Base-by-base conservation (phyloP, 2,888 invertebrate genomes). In the Sphaerophoria rueppellii region DNA sequence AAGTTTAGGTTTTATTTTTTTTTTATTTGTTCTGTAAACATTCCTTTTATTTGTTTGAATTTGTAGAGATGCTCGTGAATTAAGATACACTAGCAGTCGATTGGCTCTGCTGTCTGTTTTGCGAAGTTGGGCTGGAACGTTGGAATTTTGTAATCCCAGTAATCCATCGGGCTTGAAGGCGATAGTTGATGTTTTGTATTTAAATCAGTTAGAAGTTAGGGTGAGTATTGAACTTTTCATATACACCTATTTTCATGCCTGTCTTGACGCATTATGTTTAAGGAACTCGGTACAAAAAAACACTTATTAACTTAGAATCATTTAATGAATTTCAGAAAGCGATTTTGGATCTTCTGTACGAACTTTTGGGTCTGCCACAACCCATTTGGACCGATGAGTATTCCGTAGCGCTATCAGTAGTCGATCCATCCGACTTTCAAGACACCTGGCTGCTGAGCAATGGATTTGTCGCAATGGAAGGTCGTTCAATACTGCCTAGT, bases 381-480 rank as follows among this genome's bases (percentile, higher is more conserved):
- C 98, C 98, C 0, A 95, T 95, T 89, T 98, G 98, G 98, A 97
- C 98, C 1, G 97, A 97, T 89, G 98, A 98, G 91, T 96, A 98
- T 88, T 95, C 95, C 57, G 95, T 96, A 50, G 98, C 98, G 1
- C 92, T 98, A 86, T 95, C 96, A 87, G 97, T 97, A 52, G 95
- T 98, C 82, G 97, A 98, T 94, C 97, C 97, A 4, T 95, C 96
- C 34, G 95, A 95, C 90, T 95, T 95, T 88, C 95, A 95, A 91
- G 96, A 98, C 87, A 94, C 95, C 0, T 99, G 98, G 98, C 94
- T 96, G 88, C 92, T 99, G 35, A 95, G 95, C 88, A 98, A 98
- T 91, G 98, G 98, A 46, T 99, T 99, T 91, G 96, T 99, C n/a
- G 97, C 96, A 12, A 96, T 96, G 76, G 99, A 99, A 93, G 98